Percentiles rank a stretch among this genome's conserved stretches.
Conservation (phyloP, 2,113 vertebrate species). For the Notothenia rossii region DNA sequence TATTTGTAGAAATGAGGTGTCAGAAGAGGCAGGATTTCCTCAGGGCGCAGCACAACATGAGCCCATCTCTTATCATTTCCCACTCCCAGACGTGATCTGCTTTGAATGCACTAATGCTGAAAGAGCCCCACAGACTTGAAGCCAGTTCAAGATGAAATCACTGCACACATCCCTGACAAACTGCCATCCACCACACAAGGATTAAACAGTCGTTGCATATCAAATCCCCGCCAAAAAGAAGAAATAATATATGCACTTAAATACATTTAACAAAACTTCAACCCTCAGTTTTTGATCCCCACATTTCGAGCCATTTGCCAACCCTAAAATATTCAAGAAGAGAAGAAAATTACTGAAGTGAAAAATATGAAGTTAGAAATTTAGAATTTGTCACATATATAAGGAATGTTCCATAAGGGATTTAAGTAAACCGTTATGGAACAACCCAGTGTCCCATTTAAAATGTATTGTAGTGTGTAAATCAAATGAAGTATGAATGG, state of each 20-base stretch:
- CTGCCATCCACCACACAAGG: slow-evolving; percentile 74
- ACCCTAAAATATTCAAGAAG: slow-evolving; percentile 66
- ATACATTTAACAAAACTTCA: slow-evolving; percentile 72
- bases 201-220: slow-evolving; percentile 68
- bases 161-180: slow-evolving; percentile 79
- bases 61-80: slow-evolving; percentile 86
- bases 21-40: slow-evolving; percentile 86
- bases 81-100: slow-evolving; percentile 84
- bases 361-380: slow-evolving; percentile 14
- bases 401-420: slow-evolving; percentile 32
- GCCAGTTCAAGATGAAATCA: slow-evolving; percentile 81
- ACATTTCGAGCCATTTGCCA: slow-evolving; percentile 61
- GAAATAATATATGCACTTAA: slow-evolving; percentile 77
- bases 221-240: slow-evolving; percentile 64
- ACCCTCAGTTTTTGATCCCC: slow-evolving; percentile 57
- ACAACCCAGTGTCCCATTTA: slow-evolving; percentile 3
- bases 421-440: slow-evolving; percentile 21
- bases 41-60: slow-evolving; percentile 81
- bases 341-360: slow-evolving; percentile 21
- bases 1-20: slow-evolving; percentile 87
- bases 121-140: slow-evolving; percentile 81
- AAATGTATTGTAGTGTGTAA: slow-evolving; percentile 25
- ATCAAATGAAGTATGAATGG: slow-evolving; percentile 10
- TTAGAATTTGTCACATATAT: slow-evolving; percentile 51
- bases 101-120: slow-evolving; percentile 84